Evolutionary conservation across 2,797 vertebrate species (phyloP).

Genomic region (Schizothorax lantsangensis): DNA sequence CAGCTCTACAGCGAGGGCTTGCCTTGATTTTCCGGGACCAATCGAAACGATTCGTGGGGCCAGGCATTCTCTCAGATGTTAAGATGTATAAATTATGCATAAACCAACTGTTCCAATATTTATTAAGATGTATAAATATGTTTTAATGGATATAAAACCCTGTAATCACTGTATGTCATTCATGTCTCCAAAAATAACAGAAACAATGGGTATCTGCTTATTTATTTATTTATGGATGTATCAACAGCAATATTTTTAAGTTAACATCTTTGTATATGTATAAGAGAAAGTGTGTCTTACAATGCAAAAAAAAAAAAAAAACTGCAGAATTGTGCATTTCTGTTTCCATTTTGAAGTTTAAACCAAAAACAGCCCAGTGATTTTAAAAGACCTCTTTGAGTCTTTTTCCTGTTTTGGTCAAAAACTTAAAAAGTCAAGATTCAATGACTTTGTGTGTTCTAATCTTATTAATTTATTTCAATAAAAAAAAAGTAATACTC

Average conservation of each 20-base stretch:
- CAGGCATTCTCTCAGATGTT: slow-evolving; percentile 74
- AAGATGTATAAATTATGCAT: slow-evolving; percentile 77
- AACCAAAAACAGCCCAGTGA: background rate
- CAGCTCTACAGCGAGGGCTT: slow-evolving; percentile 64
- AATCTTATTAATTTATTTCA: too few species aligned
- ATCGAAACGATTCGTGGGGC: slow-evolving; percentile 64
- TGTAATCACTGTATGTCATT: slow-evolving; percentile 44
- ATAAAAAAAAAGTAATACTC: too few species aligned
- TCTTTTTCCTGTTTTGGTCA: too few species aligned
- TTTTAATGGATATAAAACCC: slow-evolving; percentile 60
- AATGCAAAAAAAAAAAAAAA: too few species aligned
- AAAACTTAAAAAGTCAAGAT: too few species aligned
- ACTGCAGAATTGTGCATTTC: background rate
- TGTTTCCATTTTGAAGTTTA: background rate
- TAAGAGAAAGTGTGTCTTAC: too few species aligned
- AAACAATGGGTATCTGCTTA: background rate
- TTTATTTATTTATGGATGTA: too few species aligned
- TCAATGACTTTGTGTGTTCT: too few species aligned
- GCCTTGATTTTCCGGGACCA: slow-evolving; percentile 67
- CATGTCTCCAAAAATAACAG: slow-evolving; percentile 29
- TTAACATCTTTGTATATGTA: too few species aligned
- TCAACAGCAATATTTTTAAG: too few species aligned
- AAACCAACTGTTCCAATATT: slow-evolving; percentile 73
- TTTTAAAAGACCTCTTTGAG: background rate
- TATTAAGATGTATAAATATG: slow-evolving; percentile 70